These are phyloP conservation scores for Latrodectus hesperus DNA, from an alignment of 2,888 invertebrate species.

Conservation along the genomic window DNA sequence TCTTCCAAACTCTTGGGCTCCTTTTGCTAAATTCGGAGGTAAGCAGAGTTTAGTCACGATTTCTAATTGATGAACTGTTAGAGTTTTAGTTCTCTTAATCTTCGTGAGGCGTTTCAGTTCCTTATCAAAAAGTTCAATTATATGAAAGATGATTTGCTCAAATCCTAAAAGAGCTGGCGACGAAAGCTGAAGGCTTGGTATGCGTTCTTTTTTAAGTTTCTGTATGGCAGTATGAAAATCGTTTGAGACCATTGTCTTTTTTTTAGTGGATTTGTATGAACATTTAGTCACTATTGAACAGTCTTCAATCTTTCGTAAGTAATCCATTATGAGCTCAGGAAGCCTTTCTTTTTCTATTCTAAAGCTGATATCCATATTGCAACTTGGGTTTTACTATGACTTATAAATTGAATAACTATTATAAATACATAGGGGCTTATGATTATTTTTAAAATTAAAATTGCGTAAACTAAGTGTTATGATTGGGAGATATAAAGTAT, in stretches of 20 bases:
- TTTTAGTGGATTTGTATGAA: not conserved
- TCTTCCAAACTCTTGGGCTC: constrained; percentile 1
- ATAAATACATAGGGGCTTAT: too few species aligned
- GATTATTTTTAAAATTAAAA: too few species aligned
- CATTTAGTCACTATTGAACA: not conserved
- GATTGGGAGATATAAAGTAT: too few species aligned
- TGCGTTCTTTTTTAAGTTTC: constrained; percentile 14
- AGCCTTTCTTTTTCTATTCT: constrained; percentile 9
- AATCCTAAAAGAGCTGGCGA: not conserved
- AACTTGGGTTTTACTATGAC: not conserved
- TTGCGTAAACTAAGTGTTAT: too few species aligned
- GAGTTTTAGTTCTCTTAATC: constrained; percentile 15
- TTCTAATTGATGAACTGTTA: constrained; percentile 18
- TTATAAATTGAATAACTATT: too few species aligned
- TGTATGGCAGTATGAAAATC: constrained; percentile 5
- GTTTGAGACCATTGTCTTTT: not conserved
- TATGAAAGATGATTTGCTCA: constrained; percentile 13
- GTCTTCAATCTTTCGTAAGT: constrained; percentile 8
- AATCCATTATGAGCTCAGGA: not conserved
- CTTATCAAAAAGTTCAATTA: not conserved
- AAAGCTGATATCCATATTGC: not conserved
- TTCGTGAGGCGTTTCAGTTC: constrained; percentile 1
- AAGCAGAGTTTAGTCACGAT: constrained; percentile 27
- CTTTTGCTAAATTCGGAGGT: not conserved
- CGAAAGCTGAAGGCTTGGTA: constrained; percentile 19